Conservation (phyloP, 2,888 invertebrate species). For the Chrysopilus asiliformis region DNA sequence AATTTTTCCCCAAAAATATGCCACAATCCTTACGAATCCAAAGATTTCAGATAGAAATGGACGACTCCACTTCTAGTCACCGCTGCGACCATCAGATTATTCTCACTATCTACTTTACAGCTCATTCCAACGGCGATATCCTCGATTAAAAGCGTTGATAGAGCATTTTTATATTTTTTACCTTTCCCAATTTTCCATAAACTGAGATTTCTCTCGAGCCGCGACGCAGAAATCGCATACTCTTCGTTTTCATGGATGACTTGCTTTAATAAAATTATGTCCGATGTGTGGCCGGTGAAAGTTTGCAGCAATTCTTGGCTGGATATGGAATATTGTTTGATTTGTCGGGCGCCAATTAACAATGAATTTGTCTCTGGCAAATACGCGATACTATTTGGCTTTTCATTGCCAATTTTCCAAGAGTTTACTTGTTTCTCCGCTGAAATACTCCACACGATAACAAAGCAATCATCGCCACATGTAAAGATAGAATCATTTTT, state of each 20-base stretch:
- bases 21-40: no score
- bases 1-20: no score
- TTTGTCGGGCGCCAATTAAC: conserved; percentile 27
- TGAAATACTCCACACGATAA: conserved; percentile 39
- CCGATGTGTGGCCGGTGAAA: conserved; percentile 50
- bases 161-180: conserved; percentile 34
- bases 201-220: conserved; percentile 31
- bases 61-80: conserved; percentile 62
- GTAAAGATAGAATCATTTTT: conserved; percentile 39
- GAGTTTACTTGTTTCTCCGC: conserved; percentile 36
- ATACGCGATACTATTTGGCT: conserved; percentile 34
- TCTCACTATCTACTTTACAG: conserved; percentile 37
- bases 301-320: conserved; percentile 45
- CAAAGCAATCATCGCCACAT: conserved; percentile 44
- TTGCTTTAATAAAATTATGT: conserved; percentile 39
- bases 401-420: conserved; percentile 46
- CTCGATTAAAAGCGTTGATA: conserved; percentile 51
- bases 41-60: conserved; percentile 60
- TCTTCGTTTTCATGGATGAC: conserved; percentile 20
- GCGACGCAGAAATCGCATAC: conserved; percentile 29
- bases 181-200: conserved; percentile 25
- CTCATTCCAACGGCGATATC: conserved; percentile 48
- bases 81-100: conserved; percentile 37
- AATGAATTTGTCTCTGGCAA: conserved; percentile 26
- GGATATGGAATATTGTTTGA: conserved; percentile 44